Evolutionary conservation across 2,797 vertebrate species (phyloP).

Genomic region (Varecia variegata): DNA sequence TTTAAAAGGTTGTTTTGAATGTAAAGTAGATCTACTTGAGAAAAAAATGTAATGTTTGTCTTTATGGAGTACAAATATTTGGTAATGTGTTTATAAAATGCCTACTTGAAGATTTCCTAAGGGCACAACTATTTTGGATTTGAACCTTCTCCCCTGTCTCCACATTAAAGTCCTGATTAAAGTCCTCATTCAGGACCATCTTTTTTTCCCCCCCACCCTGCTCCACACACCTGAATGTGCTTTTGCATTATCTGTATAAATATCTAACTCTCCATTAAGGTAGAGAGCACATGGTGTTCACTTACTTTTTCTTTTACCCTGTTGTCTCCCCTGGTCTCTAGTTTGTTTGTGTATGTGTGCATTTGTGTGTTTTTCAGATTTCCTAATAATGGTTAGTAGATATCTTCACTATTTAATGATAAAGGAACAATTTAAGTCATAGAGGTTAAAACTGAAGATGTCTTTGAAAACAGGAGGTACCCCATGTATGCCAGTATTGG

Average conservation of each 20-base stretch:
- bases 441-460: neutral
- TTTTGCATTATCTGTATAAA: neutral
- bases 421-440: neutral
- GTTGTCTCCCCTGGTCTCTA: neutral
- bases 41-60: neutral
- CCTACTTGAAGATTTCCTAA: neutral
- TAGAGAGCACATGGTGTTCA: neutral
- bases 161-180: neutral
- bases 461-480: neutral
- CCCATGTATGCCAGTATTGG: neutral
- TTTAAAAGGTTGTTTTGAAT: neutral
- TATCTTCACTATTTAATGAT: neutral
- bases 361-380: neutral
- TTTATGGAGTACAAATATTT: neutral
- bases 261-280: neutral
- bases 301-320: neutral
- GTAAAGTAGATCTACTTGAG: neutral
- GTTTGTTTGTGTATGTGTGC: neutral
- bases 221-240: neutral
- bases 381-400: neutral
- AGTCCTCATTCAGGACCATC: neutral
- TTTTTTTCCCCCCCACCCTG: neutral
- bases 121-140: neutral
- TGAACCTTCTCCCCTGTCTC: neutral
- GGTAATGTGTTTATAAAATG: neutral